Evolutionary conservation across 2,113 vertebrate genomes (phyloP), one percentile per base, ranked within the genome.

Genomic region (Aramus guarauna): DNA sequence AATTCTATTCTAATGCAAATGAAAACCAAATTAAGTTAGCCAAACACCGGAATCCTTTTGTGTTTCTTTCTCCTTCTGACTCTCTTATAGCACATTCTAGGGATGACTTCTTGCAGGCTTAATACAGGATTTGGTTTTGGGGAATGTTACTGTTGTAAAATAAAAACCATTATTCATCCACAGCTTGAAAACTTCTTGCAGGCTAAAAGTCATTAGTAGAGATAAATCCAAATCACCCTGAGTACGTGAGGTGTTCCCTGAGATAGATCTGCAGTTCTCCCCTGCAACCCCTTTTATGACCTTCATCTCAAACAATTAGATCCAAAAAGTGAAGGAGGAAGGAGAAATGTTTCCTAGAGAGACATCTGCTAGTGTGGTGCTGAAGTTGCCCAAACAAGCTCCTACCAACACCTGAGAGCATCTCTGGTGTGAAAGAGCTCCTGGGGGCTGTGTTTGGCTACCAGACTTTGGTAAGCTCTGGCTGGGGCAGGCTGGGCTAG

Each of bases 1-100:
- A 87, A 75, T 77, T 67, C 22, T 79, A 17, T 92, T 83, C 59
- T 95, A 83, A 94, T 53, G 41, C 50, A 94, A 93, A 90, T 24
- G 66, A 52, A 85, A 96, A 56, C 21, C 60, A 79, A 80, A 76
- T 87, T 59, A 85, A 92, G 39, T 66, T 47, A 88, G 32, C 41
- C 62, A 81, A 76, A 84, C 74, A 85, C 29, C 19, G 55, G 63
- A 56, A 76, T 27, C 41, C n/a, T 92, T 67, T 52, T 59, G 67
- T 15, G 9, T 53, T 60, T 94, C 36, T 0, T 53, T 37, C n/a
- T 94, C 19, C 32, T 90, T 77, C 58, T 86, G 6, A 20, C 48
- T 85, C 34, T 84, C 15, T 48, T 67, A 48, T 41, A 73, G 37
- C 6, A 52, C 1, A 5, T 81, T 80, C 39, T 67, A 30, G 47